Evolutionary conservation across 2,797 vertebrate genomes (phyloP).

Genomic region (Falco cherrug): DNA sequence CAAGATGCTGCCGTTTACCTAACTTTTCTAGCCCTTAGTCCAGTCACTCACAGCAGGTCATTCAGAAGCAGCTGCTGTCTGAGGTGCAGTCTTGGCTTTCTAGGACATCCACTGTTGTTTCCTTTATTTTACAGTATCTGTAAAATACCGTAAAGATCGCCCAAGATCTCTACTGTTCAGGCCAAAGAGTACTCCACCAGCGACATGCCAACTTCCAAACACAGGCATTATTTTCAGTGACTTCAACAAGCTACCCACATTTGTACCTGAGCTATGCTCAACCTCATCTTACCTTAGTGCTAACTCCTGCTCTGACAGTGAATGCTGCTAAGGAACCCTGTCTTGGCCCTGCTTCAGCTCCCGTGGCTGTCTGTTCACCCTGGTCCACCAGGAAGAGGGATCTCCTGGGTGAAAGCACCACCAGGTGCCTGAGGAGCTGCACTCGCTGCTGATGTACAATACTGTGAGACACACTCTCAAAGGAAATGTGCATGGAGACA

Average conservation of each 20-base stretch:
- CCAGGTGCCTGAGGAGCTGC: background rate
- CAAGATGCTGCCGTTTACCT: background rate
- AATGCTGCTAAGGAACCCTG: background rate
- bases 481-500: background rate
- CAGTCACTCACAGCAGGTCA: background rate
- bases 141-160: background rate
- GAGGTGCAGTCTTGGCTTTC: background rate
- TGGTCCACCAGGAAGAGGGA: background rate
- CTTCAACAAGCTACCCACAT: background rate
- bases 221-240: background rate
- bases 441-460: background rate
- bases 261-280: background rate
- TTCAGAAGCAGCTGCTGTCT: background rate
- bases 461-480: background rate
- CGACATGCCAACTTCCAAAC: background rate
- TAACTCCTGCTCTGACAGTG: background rate
- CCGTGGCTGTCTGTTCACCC: background rate
- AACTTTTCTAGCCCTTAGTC: background rate
- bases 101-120: background rate
- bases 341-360: background rate
- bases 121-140: background rate
- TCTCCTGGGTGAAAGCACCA: background rate
- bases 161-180: rapidly evolving
- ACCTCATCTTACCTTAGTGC: background rate
- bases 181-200: background rate